Evolutionary conservation across 1,140 invertebrate species (phyloP).

Genomic region (Planococcus citri): DNA sequence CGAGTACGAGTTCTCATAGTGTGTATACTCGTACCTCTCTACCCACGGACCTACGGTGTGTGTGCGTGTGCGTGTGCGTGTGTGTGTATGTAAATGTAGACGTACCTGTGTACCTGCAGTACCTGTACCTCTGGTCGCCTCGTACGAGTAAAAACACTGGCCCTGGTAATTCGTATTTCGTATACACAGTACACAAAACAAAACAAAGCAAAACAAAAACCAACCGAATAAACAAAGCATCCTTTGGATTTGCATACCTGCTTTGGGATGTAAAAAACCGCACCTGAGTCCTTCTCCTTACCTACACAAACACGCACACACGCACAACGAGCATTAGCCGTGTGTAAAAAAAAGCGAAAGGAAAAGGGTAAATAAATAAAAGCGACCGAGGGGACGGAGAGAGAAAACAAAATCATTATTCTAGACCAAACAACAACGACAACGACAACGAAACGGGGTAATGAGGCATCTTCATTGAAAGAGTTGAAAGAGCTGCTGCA

Average conservation of each 20-base stretch:
- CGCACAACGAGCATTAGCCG: no score
- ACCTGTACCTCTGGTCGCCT: no score
- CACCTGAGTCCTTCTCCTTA: constrained; percentile 11
- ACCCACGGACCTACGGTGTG: no score
- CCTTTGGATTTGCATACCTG: constrained; percentile 14
- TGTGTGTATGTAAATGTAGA: neutral
- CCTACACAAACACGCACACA: neutral
- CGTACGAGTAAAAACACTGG: constrained; percentile 6
- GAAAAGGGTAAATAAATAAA: no score
- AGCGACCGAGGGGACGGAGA: neutral
- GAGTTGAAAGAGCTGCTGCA: neutral
- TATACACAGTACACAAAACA: neutral
- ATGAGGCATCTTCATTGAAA: constrained; percentile 10
- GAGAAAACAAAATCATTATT: constrained; percentile 9
- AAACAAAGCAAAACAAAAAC: no score
- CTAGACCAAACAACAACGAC: neutral
- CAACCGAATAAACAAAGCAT: constrained; percentile 15
- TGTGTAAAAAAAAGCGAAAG: no score
- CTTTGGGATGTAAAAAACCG: constrained; percentile 20
- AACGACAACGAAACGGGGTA: no score
- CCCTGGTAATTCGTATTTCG: neutral
- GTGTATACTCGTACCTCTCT: no score
- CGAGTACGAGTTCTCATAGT: neutral
- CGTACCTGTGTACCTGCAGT: neutral
- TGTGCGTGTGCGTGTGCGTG: no score